Percentiles rank a stretch among this genome's conserved stretches.
Conservation (phyloP, 2,113 vertebrate species). For the Hydrolagus affinis region DNA sequence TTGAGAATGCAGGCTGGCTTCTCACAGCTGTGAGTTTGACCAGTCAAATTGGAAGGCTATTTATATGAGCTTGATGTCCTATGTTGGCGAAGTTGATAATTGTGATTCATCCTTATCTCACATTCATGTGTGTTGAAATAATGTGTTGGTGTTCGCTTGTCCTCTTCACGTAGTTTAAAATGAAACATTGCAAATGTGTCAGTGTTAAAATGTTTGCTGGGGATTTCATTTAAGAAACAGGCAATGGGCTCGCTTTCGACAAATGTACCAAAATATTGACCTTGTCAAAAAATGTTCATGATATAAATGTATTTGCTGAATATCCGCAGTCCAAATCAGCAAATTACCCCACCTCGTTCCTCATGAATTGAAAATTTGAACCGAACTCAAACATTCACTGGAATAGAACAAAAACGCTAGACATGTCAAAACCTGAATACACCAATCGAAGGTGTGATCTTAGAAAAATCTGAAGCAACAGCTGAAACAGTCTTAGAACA, state of each 20-base stretch:
- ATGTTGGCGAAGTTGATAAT: background rate
- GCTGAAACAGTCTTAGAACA: too few species aligned
- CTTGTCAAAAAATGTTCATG: background rate
- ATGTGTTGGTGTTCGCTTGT: background rate
- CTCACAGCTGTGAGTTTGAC: background rate
- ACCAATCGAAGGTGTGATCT: background rate
- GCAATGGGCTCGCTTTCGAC: too few species aligned
- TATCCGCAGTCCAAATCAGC: background rate
- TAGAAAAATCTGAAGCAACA: background rate
- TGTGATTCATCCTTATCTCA: background rate
- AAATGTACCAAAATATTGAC: background rate
- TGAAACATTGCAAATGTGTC: background rate
- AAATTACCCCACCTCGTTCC: background rate
- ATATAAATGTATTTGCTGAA: background rate
- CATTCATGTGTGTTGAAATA: background rate
- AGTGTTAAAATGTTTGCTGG: background rate
- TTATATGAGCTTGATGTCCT: background rate
- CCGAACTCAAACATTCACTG: background rate
- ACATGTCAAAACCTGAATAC: background rate
- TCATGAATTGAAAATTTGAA: background rate
- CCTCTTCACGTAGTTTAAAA: background rate
- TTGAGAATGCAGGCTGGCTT: background rate
- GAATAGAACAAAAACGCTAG: background rate
- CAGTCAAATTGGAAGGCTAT: background rate
- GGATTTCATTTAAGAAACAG: background rate